Conservation (phyloP, 2,113 vertebrate genomes). For the Pachypanchax playfairii region DNA sequence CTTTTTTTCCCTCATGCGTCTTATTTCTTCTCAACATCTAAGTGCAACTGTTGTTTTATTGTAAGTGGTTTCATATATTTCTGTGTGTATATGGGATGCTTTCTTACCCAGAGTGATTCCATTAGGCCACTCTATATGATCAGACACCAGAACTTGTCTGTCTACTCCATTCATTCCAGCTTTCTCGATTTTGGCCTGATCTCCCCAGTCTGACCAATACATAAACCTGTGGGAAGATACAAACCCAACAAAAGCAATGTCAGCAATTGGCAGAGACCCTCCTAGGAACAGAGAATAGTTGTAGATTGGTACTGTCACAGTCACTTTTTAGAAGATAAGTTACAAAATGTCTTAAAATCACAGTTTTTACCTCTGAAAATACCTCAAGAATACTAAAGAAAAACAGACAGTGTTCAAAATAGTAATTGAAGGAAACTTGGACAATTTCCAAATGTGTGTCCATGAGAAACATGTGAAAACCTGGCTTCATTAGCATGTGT, state of each 20-base stretch:
- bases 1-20: conserved; percentile 22
- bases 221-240: conserved; percentile 85
- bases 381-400: conserved; percentile 9
- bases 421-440: conserved; percentile 15
- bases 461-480: conserved; percentile 14
- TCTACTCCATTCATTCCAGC: conserved; percentile 92
- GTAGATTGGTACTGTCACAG: too few species aligned
- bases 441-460: background rate
- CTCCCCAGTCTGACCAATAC: conserved; percentile 99
- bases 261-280: background rate
- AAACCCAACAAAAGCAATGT: background rate
- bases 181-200: conserved; percentile 94
- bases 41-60: background rate
- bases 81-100: background rate
- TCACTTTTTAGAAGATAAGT: too few species aligned
- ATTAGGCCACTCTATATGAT: conserved; percentile 97
- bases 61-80: background rate
- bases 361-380: conserved; percentile 6
- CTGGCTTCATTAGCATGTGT: conserved; percentile 56
- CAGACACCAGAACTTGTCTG: conserved; percentile 88
- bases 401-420: conserved; percentile 11
- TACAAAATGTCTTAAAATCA: too few species aligned
- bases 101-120: conserved; percentile 93
- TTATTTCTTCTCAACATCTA: conserved; percentile 1
- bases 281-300: background rate